phyloP scores from a whole-genome alignment of 2,888 invertebrate species.

The Escarpia spicata region DNA sequence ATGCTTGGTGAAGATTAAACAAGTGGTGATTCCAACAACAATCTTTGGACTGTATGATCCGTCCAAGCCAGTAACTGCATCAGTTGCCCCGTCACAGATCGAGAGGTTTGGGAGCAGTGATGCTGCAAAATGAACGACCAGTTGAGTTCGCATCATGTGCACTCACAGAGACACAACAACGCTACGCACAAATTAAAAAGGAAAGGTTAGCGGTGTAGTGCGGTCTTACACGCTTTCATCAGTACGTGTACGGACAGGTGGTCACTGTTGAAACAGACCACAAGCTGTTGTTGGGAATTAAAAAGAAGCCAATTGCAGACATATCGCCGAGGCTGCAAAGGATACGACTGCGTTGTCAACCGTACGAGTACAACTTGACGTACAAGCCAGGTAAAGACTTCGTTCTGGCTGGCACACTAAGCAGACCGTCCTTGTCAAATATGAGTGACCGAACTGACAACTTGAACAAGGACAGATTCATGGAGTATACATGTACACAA shows the following conservation, averaged over 20 bases:
- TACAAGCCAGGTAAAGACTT: conserved; percentile 40
- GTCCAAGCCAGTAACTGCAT: neutral
- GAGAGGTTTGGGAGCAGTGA: conserved; percentile 36
- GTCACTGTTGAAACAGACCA: conserved; percentile 63
- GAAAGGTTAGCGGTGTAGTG: conserved; percentile 61
- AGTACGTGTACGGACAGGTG: conserved; percentile 38
- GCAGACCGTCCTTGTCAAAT: too few species aligned
- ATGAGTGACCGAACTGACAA: too few species aligned
- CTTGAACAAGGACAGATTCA: too few species aligned
- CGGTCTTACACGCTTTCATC: conserved; percentile 57
- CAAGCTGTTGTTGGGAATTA: conserved; percentile 53
- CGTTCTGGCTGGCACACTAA: too few species aligned
- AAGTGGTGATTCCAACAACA: conserved; percentile 19
- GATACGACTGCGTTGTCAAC: too few species aligned
- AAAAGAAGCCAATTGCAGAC: too few species aligned
- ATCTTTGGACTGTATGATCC: conserved; percentile 26
- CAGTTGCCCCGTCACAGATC: conserved; percentile 19
- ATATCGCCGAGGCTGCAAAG: too few species aligned
- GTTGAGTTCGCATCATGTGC: conserved; percentile 62
- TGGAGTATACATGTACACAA: too few species aligned
- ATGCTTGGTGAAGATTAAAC: conserved; percentile 23
- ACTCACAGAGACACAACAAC: conserved; percentile 60
- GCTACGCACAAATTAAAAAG: conserved; percentile 44
- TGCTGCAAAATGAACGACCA: conserved; percentile 54
- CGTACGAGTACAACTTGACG: too few species aligned